Base-by-base conservation (phyloP, 2,797 vertebrate species). In the Girardinus metallicus region DNA sequence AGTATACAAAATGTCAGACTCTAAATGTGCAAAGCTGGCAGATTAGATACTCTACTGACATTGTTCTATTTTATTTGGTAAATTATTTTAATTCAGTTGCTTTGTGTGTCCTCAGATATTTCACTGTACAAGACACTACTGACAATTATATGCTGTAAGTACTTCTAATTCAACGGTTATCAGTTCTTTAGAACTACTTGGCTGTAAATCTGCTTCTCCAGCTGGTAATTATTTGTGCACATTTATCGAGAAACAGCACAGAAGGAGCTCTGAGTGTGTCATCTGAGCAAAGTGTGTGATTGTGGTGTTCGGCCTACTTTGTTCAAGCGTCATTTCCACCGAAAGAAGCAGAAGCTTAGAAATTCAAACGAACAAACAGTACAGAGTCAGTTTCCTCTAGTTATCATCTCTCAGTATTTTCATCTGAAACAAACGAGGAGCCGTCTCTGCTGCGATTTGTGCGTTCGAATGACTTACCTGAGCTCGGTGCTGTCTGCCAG, bases 401-500 rank as follows among this genome's bases (percentile, higher is more conserved):
- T 41, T 13, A 11, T 64, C 3, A 23, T 68, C 3, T 41, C 16
- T 23, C 31, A 41, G 36, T 39, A 26, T 68, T 68, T 68, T 41
- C 9, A 36, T 68, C 64, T 21, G 16, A 36, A 66, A 36, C 34
- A 36, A 66, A 39, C 6, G 31, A 66, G 21, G 10, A 71, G 12
- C 5, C 5, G 10, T 15, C 23, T 72, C 29, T 71, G 41, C 43
- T 72, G 13, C 23, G 12, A 46, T 46, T 68, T 3, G 4, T 26
- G 36, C 13, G 41, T 39, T 79, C 12, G 0, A 3, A 1, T 21
- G 16, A 23, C 91, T 95, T 91, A 99, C 98, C 98, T 96, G 95
- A 99, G 97, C 86, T 99, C 98, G 0, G 97, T 99, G 96, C 98
- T 99, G 90, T 99, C 98, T 0, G 98, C 98, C 1, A 99, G 96